phyloP scores from a whole-genome alignment of 2,113 vertebrate genomes.

The Entomyzon cyanotis region DNA sequence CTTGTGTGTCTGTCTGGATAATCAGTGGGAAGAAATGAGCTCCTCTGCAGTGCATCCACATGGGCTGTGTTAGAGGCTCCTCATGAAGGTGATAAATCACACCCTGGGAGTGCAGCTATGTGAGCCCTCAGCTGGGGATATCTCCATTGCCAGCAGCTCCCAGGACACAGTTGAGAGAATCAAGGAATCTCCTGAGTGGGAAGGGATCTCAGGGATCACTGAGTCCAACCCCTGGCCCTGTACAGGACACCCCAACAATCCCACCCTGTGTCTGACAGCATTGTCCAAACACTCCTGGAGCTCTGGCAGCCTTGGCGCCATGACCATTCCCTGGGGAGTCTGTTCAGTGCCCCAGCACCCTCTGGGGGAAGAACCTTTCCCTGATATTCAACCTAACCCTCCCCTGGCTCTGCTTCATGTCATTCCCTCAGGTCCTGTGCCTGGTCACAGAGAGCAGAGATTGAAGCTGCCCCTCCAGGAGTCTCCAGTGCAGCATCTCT shows the following conservation, averaged over 20 bases:
- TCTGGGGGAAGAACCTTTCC: neutral
- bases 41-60: neutral
- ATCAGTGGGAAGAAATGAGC: neutral
- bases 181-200: neutral
- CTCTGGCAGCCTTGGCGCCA: fast-evolving
- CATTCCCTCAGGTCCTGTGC: neutral
- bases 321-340: neutral
- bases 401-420: neutral
- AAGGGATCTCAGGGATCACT: neutral
- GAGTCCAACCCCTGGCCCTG: neutral
- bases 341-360: neutral
- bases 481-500: neutral
- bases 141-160: neutral
- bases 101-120: neutral
- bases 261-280: fast-evolving
- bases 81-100: neutral
- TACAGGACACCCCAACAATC: neutral
- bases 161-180: neutral
- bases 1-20: neutral
- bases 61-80: neutral
- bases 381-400: neutral
- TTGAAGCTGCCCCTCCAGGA: neutral
- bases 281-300: neutral
- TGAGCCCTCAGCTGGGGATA: neutral
- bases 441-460: neutral